Conservation (phyloP, 2,797 vertebrate species). For the Myotis pilosus region DNA sequence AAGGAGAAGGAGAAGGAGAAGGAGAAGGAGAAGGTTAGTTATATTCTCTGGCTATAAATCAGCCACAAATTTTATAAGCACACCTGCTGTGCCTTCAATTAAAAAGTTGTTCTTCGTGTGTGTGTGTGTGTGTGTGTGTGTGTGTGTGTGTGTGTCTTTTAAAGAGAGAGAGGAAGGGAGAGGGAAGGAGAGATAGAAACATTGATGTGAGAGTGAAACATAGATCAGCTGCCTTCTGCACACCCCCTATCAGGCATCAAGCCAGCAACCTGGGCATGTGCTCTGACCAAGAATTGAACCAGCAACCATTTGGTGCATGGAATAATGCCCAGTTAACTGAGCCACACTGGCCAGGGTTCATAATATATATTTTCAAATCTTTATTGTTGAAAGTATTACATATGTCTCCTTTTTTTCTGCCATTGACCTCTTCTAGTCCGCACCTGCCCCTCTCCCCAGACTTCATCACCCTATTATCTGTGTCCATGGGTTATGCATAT, state of each 20-base stretch:
- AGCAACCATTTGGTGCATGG: background rate
- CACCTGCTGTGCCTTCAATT: background rate
- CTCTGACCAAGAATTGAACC: background rate
- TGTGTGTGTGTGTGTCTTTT: no score
- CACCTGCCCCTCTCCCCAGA: no score
- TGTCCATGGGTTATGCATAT: no score
- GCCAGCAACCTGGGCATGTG: background rate
- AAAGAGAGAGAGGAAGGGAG: background rate
- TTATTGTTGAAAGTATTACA: background rate
- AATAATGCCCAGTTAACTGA: background rate
- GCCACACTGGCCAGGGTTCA: background rate
- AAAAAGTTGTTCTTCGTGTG: background rate
- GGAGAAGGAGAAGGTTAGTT: background rate
- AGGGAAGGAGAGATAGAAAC: background rate
- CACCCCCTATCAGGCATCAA: background rate
- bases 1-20: background rate
- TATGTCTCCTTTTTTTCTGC: no score
- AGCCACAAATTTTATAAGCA: background rate
- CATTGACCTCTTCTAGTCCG: no score
- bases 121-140: no score
- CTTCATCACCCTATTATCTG: no score
- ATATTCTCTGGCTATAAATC: background rate
- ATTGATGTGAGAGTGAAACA: background rate
- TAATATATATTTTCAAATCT: background rate
- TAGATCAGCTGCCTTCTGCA: background rate